Evolutionary conservation across 1,140 invertebrate species (phyloP).

Genomic region (Globodera ellingtonae): DNA sequence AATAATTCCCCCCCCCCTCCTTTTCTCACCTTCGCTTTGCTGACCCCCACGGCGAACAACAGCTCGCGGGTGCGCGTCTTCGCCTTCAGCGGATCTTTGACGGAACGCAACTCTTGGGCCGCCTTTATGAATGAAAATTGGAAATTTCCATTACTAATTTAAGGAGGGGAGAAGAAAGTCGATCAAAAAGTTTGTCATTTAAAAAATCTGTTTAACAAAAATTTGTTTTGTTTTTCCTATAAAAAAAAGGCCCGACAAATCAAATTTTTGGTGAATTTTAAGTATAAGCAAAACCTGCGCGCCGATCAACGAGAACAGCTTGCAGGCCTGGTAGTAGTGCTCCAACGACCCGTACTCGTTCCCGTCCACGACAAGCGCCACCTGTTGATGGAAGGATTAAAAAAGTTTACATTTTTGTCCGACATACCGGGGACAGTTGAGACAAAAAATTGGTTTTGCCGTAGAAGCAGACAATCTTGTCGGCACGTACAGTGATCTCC

Average conservation of each 20-base stretch:
- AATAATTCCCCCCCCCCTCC: too few species aligned
- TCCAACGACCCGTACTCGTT: constrained; percentile 46
- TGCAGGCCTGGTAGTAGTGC: constrained; percentile 54
- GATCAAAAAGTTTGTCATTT: too few species aligned
- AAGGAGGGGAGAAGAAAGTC: too few species aligned
- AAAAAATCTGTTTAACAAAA: too few species aligned
- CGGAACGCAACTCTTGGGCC: constrained; percentile 32
- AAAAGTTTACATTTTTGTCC: constrained; percentile 19
- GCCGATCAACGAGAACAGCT: constrained; percentile 46
- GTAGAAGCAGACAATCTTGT: constrained; percentile 47
- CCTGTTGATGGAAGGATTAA: constrained; percentile 30
- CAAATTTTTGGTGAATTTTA: background rate
- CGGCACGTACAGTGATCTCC: constrained; percentile 36
- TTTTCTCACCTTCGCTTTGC: background rate
- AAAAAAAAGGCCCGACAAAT: background rate
- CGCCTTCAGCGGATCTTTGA: constrained; percentile 41
- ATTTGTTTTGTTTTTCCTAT: too few species aligned
- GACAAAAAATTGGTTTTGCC: constrained; percentile 45
- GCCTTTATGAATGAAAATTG: background rate
- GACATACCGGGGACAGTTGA: constrained; percentile 43
- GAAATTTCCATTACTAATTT: too few species aligned
- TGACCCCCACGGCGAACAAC: constrained; percentile 23
- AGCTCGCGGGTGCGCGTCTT: constrained; percentile 44
- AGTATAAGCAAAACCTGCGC: constrained; percentile 16
- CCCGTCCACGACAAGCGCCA: constrained; percentile 36